These are phyloP conservation scores for Pycnonotus jocosus DNA, from an alignment of 2,113 vertebrate genomes.

Conservation along the genomic window DNA sequence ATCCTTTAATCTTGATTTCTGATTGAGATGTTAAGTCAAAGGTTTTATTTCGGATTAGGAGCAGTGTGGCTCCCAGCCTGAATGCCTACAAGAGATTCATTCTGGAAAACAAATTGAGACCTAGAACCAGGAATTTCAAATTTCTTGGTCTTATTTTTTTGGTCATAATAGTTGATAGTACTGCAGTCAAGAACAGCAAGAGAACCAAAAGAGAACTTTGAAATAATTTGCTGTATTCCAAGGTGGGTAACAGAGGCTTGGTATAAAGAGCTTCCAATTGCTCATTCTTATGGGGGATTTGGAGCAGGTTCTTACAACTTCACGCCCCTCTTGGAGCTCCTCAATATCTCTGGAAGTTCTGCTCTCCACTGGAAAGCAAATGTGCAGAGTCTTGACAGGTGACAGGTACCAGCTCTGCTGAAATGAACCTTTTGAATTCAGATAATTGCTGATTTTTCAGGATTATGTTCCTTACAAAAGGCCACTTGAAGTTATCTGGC, in stretches of 20 bases:
- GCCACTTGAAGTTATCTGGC: background rate
- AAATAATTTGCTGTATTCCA: background rate
- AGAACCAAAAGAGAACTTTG: background rate
- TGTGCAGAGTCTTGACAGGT: background rate
- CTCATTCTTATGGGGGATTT: background rate
- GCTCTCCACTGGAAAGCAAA: background rate
- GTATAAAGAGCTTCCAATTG: background rate
- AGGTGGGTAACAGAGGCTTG: background rate
- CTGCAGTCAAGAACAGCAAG: background rate
- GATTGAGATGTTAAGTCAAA: background rate
- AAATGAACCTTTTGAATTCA: background rate
- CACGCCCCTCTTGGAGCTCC: background rate
- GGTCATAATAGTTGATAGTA: background rate
- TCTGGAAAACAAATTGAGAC: background rate
- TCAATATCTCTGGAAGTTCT: background rate
- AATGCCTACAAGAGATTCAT: background rate
- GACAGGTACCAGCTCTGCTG: background rate
- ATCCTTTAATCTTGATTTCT: background rate
- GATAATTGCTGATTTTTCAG: background rate
- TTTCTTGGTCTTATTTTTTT: background rate
- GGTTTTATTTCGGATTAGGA: background rate
- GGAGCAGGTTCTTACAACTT: background rate
- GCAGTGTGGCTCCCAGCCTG: background rate
- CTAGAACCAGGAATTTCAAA: background rate
- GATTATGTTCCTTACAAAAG: background rate